Evolutionary conservation across 2,113 vertebrate species (phyloP), one percentile per base, ranked within the genome.

Genomic region (Lasiurus borealis): DNA sequence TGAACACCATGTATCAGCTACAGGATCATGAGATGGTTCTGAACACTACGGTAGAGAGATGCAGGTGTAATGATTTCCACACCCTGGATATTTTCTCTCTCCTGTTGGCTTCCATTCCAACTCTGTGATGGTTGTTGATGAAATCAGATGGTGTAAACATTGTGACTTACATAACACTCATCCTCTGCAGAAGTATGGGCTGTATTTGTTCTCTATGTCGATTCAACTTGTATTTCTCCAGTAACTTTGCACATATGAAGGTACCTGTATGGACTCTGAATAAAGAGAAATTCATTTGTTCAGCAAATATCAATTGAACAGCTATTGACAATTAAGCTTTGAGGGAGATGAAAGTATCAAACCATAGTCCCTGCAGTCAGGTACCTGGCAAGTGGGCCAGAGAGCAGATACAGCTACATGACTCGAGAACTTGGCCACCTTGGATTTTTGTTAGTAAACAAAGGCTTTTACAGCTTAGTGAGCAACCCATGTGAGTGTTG

Each of bases 261-360:
- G 78, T 90, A 80, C 92, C 85, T 88, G 18, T 95, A 54, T 21
- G 52, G 85, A 92, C 73, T 85, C 71, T 75, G 85, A 97, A 96
- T 97, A 97, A 97, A 97, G 86, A 94, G 62, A 62, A 96, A 82
- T 93, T 86, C 36, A 44, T 89, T 91, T 89, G 86, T 97, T 95
- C 76, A 95, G 82, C 89, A 95, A 29, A 52, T 89, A 50, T 90
- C 85, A 92, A 91, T 76, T 95, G 71, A 94, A 44, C 88, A 92
- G 7, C 93, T 29, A 64, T 50, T 82, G 54, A 94, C 62, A 91
- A 77, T 12, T 80, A 66, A 83, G 36, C 92, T 40, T 27, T 62
- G n/a, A 81, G 40, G 36, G 34, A 81, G 83, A 50, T 5, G 11
- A 52, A 69, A 50, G 3, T 27, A 2, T 36, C 13, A 57, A 66